Evolutionary conservation across 2,888 invertebrate genomes (phyloP).

Genomic region (Agrochola litura): DNA sequence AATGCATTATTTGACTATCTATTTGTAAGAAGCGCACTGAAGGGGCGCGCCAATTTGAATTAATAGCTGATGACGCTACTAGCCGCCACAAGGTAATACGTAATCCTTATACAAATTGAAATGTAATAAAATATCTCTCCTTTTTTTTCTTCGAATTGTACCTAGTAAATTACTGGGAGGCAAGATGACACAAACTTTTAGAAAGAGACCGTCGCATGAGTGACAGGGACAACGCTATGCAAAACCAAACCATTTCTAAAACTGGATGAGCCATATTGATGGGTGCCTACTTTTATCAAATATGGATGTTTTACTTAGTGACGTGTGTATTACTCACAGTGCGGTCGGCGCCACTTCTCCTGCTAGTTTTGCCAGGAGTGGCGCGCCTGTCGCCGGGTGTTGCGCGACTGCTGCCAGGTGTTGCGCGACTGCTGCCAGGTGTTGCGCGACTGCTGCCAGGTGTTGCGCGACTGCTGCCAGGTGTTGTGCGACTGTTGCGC

Average conservation of each 20-base stretch:
- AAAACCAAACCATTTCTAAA: background rate
- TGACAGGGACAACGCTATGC: background rate
- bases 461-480: background rate
- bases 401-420: background rate
- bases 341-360: conserved; percentile 23
- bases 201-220: background rate
- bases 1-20: background rate
- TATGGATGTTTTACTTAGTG: background rate
- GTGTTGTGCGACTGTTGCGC: conserved; percentile 16
- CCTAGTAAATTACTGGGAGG: background rate
- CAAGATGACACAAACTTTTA: background rate
- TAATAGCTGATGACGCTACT: background rate
- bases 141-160: background rate
- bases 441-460: background rate
- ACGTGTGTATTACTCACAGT: conserved; percentile 25
- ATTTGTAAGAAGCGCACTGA: background rate
- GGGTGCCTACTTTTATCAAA: background rate
- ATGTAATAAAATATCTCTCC: background rate
- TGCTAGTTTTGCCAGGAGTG: conserved; percentile 14
- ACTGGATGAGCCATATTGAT: background rate
- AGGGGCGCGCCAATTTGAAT: conserved; percentile 2
- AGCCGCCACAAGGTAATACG: background rate
- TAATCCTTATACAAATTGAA: background rate
- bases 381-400: background rate
- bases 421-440: background rate